These are phyloP conservation scores for Uromys caudimaculatus DNA, from an alignment of 2,797 vertebrate species.

Conservation along the genomic window DNA sequence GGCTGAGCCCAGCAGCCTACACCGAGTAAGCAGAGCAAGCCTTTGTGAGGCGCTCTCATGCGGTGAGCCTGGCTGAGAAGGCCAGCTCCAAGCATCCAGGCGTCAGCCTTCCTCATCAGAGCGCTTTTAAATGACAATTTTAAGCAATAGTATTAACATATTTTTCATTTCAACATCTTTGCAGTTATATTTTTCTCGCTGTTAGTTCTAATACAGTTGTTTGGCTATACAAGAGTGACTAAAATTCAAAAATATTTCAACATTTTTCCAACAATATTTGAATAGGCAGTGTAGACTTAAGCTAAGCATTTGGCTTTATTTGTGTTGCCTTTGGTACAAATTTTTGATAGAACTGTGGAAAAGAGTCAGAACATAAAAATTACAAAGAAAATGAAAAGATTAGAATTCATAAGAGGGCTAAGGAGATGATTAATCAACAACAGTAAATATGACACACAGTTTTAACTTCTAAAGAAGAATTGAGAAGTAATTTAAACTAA, in stretches of 20 bases:
- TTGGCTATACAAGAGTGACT: constrained; percentile 17
- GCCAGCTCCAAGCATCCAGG: background rate
- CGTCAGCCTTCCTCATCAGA: background rate
- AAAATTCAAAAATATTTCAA: constrained; percentile 48
- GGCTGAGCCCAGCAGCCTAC: constrained; percentile 56
- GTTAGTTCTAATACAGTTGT: constrained; percentile 16
- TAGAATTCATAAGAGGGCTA: constrained; percentile 45
- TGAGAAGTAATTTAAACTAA: background rate
- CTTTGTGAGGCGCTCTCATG: background rate
- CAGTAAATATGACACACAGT: background rate
- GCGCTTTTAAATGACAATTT: background rate
- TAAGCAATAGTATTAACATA: background rate
- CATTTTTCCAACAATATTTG: too few relatives aligned
- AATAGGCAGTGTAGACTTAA: constrained; percentile 26
- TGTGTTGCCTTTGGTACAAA: constrained; percentile 23
- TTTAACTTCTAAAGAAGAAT: constrained; percentile 44
- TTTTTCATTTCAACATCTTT: constrained; percentile 39
- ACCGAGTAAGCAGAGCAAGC: constrained; percentile 31
- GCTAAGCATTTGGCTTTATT: constrained; percentile 37
- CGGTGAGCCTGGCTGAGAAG: background rate
- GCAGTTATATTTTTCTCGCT: constrained; percentile 56
- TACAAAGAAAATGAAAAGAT: constrained; percentile 28
- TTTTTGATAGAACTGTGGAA: constrained; percentile 43
- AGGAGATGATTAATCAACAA: constrained; percentile 33
- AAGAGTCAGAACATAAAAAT: constrained; percentile 35